A percentile compares a stretch with the other conserved stretches of the same genome.
These are phyloP conservation scores for Nixonia krombeini DNA, from an alignment of 1,140 invertebrate species.

Conservation along the genomic window DNA sequence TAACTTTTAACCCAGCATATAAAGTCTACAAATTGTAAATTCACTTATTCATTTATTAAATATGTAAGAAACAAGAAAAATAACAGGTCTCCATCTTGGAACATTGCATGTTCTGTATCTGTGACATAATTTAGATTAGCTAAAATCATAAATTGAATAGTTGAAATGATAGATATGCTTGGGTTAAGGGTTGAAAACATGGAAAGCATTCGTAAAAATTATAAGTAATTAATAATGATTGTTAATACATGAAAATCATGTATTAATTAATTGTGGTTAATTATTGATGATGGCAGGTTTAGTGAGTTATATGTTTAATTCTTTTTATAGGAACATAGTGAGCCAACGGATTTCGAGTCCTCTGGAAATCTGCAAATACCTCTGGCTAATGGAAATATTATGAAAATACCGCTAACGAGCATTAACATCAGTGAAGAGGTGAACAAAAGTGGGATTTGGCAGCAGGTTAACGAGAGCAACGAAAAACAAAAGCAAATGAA, in stretches of 20 bases:
- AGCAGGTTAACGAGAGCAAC: constrained; percentile 85
- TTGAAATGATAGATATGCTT: neutral
- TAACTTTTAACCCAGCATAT: no score
- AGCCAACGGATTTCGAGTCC: constrained; percentile 60
- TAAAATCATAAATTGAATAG: no score
- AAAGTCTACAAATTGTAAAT: no score
- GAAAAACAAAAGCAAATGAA: constrained; percentile 66
- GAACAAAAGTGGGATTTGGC: constrained; percentile 94
- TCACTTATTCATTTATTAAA: no score
- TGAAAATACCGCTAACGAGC: constrained; percentile 89
- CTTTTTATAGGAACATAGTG: constrained; percentile 59
- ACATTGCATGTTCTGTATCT: no score
- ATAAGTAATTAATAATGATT: no score
- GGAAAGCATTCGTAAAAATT: no score
- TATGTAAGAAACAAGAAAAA: no score
- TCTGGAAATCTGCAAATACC: constrained; percentile 86
- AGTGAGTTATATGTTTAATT: constrained; percentile 16
- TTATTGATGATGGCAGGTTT: neutral
- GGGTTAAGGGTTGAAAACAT: neutral
- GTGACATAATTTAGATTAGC: no score
- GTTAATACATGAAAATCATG: no score
- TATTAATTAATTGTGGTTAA: no score
- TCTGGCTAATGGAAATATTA: constrained; percentile 90
- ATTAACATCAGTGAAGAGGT: constrained; percentile 96
- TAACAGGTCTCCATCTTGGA: no score